Conservation (phyloP, 2,797 vertebrate species). For the Sebastes itinus region DNA sequence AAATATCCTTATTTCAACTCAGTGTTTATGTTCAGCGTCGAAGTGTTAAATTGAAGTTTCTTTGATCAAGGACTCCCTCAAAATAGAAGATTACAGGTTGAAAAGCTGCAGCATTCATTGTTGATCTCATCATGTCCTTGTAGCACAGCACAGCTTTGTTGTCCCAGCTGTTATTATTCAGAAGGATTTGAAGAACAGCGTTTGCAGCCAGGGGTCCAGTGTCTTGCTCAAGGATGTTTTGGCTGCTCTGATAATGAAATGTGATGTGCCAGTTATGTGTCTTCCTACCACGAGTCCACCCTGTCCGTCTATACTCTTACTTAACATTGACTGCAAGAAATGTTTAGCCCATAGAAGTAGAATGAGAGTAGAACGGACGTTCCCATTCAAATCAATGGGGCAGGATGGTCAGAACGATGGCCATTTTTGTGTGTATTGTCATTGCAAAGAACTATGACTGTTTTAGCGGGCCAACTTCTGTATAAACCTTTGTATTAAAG, state of each 20-base stretch:
- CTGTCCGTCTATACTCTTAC: conserved; percentile 20
- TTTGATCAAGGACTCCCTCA: not conserved
- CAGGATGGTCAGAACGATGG: not conserved
- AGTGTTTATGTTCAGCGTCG: not conserved
- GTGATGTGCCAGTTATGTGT: conserved; percentile 38
- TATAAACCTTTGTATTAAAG: rapidly evolving
- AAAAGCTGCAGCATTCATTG: conserved; percentile 11
- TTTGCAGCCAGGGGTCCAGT: conserved; percentile 34
- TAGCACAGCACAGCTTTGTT: conserved; percentile 13
- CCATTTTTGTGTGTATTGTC: not conserved
- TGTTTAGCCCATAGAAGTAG: not conserved
- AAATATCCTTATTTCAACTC: not conserved
- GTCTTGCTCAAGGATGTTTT: conserved; percentile 62
- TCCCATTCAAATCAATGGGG: not conserved
- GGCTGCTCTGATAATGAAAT: conserved; percentile 52
- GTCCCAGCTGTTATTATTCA: conserved; percentile 42
- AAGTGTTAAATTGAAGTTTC: not conserved
- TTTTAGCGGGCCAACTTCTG: not conserved
- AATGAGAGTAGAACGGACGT: not conserved
- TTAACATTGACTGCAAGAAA: conserved; percentile 14
- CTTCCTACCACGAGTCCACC: conserved; percentile 18
- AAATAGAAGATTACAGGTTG: conserved; percentile 11
- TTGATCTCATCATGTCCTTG: conserved; percentile 5
- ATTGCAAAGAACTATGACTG: too few relatives aligned
- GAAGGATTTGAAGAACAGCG: conserved; percentile 34